Evolutionary conservation across 1,140 invertebrate species (phyloP), one percentile per base, ranked within the genome.

Genomic region (Drosophila azteca): DNA sequence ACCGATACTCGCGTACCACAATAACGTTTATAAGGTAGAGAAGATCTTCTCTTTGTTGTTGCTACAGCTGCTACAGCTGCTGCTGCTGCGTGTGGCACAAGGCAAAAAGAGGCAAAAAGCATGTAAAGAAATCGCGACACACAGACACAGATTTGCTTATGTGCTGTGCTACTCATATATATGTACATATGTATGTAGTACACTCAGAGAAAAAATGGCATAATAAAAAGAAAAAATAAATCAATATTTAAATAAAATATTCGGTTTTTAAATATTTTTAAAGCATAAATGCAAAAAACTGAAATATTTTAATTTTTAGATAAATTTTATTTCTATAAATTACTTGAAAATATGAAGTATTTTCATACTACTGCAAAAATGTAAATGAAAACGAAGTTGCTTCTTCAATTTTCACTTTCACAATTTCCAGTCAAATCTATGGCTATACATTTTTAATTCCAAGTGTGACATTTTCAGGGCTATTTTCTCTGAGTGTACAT

Each of bases 81-180:
- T 24, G 59, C 39, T 62, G 51, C 57, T 68, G 35, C 35, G 35
- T 39, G 66, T 68, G 64, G 64, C 66, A 61, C 48, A 24, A n/a
- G 39, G 58, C 31, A 24, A 24, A 35, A 24, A 13, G 59, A 15
- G 39, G 35, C 29, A 44, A 43, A 41, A 45, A 35, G 31, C 6
- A 52, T 46, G 61, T 55, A 60, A 62, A 75, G 73, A 76, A 68
- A 76, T 76, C 73, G 73, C 73, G 72, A 77, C 73, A 77, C 72
- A 76, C 63, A 52, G 71, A 75, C 71, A 76, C 73, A 76, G 57
- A 59, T 66, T 74, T 39, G 41, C 50, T 41, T 49, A 31, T 24
- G 11, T 54, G 39, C 9, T 29, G 24, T 49, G 46, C 31, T 35
- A 6, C 43, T 11, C n/a, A 4, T 53, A 8, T 26, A 0, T 49